Conservation (phyloP, 2,888 invertebrate genomes). For the Amiota mariae region DNA sequence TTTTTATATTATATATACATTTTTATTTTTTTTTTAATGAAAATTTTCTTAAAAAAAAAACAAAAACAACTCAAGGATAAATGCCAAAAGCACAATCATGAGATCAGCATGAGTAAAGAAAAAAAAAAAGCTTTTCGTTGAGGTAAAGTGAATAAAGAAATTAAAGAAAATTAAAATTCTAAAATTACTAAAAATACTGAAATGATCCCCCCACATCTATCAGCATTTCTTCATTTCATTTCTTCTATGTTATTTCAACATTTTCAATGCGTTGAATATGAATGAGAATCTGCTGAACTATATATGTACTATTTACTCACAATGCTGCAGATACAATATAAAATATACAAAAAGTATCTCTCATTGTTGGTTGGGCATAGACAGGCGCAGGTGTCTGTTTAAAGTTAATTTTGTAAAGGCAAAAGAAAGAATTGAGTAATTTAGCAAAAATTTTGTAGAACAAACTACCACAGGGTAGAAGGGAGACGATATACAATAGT, state of each 20-base stretch:
- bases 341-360: not conserved
- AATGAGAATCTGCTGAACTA: conserved; percentile 10
- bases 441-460: not conserved
- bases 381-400: conserved; percentile 65
- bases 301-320: not conserved
- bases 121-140: conserved; percentile 49
- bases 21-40: too few relatives aligned
- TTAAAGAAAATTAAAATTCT: conserved; percentile 41
- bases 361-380: not conserved
- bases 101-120: conserved; percentile 31
- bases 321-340: conserved; percentile 24
- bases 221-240: too few relatives aligned
- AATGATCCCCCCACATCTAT: too few relatives aligned
- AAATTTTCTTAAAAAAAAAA: conserved; percentile 46
- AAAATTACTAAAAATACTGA: too few relatives aligned
- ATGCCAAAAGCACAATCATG: conserved; percentile 42
- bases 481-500: too few relatives aligned
- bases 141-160: conserved; percentile 45
- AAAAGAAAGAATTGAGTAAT: conserved; percentile 34
- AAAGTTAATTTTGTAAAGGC: conserved; percentile 60
- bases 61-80: conserved; percentile 61
- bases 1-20: too few relatives aligned
- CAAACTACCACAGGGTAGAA: not conserved
- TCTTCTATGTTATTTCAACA: too few relatives aligned
- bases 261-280: conserved; percentile 21